Percentiles rank a stretch among this genome's conserved stretches.
Conservation (phyloP, 2,113 vertebrate genomes). For the Gadus macrocephalus region DNA sequence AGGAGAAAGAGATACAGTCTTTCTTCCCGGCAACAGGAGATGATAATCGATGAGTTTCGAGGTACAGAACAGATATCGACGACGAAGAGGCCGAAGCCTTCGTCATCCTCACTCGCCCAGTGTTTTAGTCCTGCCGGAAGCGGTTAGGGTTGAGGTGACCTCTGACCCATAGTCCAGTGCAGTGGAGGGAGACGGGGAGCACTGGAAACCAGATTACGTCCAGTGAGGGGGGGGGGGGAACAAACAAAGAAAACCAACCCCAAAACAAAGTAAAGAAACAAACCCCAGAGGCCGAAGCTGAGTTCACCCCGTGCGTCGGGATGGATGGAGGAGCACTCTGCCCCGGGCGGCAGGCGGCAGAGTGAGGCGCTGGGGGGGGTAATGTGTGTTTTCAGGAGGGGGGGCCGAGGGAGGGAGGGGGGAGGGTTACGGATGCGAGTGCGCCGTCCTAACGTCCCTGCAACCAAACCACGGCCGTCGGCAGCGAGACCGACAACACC, state of each 20-base stretch:
- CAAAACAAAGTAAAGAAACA: slow-evolving; percentile 18
- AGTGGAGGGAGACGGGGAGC: not conserved
- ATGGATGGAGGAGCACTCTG: slow-evolving; percentile 31
- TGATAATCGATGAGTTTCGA: no score
- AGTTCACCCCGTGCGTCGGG: slow-evolving; percentile 44
- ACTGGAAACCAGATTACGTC: not conserved
- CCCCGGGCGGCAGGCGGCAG: slow-evolving; percentile 15
- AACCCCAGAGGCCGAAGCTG: not conserved
- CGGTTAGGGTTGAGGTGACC: no score
- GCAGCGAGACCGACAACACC: not conserved
- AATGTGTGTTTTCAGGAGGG: slow-evolving; percentile 15
- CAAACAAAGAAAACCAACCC: slow-evolving; percentile 12
- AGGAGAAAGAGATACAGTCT: not conserved
- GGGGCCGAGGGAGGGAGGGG: slow-evolving; percentile 43
- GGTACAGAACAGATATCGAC: no score
- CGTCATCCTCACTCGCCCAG: no score
- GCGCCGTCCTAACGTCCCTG: slow-evolving; percentile 58
- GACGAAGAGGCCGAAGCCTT: no score
- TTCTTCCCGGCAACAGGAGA: no score
- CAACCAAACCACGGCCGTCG: slow-evolving; percentile 1
- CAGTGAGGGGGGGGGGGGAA: not conserved
- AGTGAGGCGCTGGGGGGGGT: slow-evolving; percentile 25
- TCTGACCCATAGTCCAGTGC: no score
- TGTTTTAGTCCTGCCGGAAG: no score
- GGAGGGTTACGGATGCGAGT: slow-evolving; percentile 15